Base-by-base conservation (phyloP, 2,797 vertebrate genomes). In the Neosalanx taihuensis region DNA sequence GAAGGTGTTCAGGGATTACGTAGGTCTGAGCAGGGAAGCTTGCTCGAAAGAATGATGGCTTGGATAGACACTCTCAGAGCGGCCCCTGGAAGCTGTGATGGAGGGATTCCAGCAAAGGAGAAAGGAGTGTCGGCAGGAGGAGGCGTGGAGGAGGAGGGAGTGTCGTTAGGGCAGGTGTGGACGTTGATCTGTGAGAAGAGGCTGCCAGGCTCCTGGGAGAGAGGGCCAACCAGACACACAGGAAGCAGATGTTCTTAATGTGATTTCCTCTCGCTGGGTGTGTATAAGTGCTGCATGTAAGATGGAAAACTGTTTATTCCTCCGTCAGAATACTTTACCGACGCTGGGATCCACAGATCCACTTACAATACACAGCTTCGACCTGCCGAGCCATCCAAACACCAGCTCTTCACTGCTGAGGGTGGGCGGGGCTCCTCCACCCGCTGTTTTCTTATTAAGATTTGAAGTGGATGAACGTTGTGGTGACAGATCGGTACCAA, bases 11-110 rank as follows among this genome's bases (percentile, higher is more conserved):
- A 67, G 71, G 76, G 73, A 77, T 59, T 69, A 62, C 61, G 74
- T 81, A 72, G 78, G 84, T 81, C 82, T 76, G 76, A 79, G 83
- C 78, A 35, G 65, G 81, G 72, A 64, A 68, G 77, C 76, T 80
- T 80, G 83, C 85, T 77, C 60, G 70, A 68, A 74, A 63, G 72
- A 81, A 76, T 81, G 68, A 79, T 30, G 6, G 33, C 76, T 29
- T 64, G 26, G 46, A 73, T 53, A 62, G 75, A 81, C 75, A 78
- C 51, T 67, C n/a, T 59, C 41, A 35, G 65, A 18, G 23, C 23
- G 35, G 26, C 53, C 70, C 5, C 18, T 67, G 17, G 41, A 9
- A 53, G 17, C 46, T 30, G 20, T 1, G 41, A 9, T n/a, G 6
- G 51, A 49, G 13, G 30, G 62, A 41, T 20, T 64, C 6, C 33